Base-by-base conservation (phyloP, 2,888 invertebrate genomes). In the Dynastes maya region DNA sequence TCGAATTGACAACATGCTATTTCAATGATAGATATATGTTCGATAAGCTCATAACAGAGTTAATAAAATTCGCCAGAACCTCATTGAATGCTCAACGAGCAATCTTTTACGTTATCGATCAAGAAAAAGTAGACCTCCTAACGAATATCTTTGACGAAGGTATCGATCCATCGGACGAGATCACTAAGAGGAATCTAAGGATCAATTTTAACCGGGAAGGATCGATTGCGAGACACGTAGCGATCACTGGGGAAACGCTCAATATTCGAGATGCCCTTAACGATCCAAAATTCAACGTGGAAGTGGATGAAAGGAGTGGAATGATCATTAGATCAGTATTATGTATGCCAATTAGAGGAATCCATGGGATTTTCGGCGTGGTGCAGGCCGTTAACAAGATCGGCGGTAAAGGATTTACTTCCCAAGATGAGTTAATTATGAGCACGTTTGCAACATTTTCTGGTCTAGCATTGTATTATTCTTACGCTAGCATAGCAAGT, bases 131-230 rank as follows among this genome's bases (percentile, higher is more conserved):
- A 0, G 87, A 89, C 53, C 77, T 91, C 11, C 85, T 88, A 6
- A 92, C 92, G 0, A 92, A 92, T 84, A 90, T 91, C 87, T 92
- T 91, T 89, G 92, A 92, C 80, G 92, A 92, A 83, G 91, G 91
- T 0, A 90, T 86, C 27, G 77, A 71, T 13, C 27, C 45, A n/a
- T 83, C 90, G 88, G 85, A 88, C 22, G 63, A 68, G 2, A 32
- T 76, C 11, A 90, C 91, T 0, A 89, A 88, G 80, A 91, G 91
- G 83, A 90, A 90, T 83, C 84, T 88, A 5, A 91, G 91, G 86
- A 87, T 92, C 61, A 89, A 90, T 80, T 85, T 92, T 63, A 86
- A 86, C 29, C 85, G 84, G 81, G 91, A 91, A 65, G 86, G 89
- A 67, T 90, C 90, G 0, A 91, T 92, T n/a, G 91, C 91, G 0